Conservation (phyloP, 2,113 vertebrate species). For the Antidorcas marsupialis region DNA sequence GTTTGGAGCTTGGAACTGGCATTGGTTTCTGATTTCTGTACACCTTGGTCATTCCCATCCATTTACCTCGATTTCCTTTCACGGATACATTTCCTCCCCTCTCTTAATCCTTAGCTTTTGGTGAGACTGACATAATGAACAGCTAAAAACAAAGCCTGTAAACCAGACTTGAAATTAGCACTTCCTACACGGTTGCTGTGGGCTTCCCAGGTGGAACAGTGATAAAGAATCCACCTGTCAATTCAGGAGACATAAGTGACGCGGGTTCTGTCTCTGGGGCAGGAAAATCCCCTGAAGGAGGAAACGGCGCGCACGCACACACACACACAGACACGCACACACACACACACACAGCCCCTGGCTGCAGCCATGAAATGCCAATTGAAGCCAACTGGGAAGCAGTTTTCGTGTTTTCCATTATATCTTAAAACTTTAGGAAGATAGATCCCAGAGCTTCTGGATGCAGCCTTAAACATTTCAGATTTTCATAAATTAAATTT, state of each 20-base stretch:
- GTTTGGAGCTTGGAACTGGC: background rate
- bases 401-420: background rate
- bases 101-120: background rate
- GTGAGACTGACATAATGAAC: background rate
- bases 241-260: background rate
- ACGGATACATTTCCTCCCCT: background rate
- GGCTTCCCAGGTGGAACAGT: background rate
- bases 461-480: background rate
- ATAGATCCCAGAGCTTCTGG: background rate
- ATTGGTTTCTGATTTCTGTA: background rate
- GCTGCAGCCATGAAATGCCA: background rate
- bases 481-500: background rate
- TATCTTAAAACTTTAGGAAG: background rate
- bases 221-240: background rate
- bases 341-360: background rate
- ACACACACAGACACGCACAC: background rate
- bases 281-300: background rate
- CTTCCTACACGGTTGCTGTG: background rate
- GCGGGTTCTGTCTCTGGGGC: rapidly evolving
- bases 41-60: background rate
- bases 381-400: background rate
- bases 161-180: background rate
- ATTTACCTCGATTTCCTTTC: background rate
- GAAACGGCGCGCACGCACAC: rapidly evolving
- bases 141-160: background rate